Base-by-base conservation (phyloP, 2,797 vertebrate genomes). In the Petrocephalus schoutedeni region DNA sequence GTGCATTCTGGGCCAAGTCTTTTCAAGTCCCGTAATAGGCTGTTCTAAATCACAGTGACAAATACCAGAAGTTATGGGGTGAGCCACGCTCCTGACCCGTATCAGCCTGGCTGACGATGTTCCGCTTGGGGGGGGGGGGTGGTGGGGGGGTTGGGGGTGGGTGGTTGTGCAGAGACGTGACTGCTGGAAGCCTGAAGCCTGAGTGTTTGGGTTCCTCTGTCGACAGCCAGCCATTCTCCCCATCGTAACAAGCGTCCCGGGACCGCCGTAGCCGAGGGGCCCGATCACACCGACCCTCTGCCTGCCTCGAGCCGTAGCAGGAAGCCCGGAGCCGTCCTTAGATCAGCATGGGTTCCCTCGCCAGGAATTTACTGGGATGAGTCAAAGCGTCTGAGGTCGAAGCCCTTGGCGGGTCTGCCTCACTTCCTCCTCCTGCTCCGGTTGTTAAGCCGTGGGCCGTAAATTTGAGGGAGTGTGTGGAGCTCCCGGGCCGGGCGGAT, bases 11-110 rank as follows among this genome's bases (percentile, higher is more conserved):
- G 91, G 89, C 89, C 88, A 88, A 91, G 93, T 91, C 91, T 23
- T 89, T 92, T 91, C 87, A 90, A 90, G 89, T 87, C 91, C 88
- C 87, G 91, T 92, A 94, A 94, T 91, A 89, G 88, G 89, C 86
- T 91, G 89, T 89, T 90, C 89, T 93, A 93, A 92, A 93, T 94
- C 92, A 93, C 89, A 89, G 90, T 93, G 90, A 93, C 89, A 93
- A 93, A 93, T 92, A 93, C 86, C 87, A 86, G 61, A 87, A 91
- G 89, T 89, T 90, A 88, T 86, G 64, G 83, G 90, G 53, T 28
- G 87, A 89, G 85, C 86, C 54, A 82, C 36, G 86, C 36, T 12
- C n/a, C 87, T 90, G 88, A 90, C 89, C 88, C 59, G 54, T 85
- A 85, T 80, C 84, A 80, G 56, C 83, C 89, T 87, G 89, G 54